Base-by-base conservation (phyloP, 2,113 vertebrate genomes). In the Pandion haliaetus region DNA sequence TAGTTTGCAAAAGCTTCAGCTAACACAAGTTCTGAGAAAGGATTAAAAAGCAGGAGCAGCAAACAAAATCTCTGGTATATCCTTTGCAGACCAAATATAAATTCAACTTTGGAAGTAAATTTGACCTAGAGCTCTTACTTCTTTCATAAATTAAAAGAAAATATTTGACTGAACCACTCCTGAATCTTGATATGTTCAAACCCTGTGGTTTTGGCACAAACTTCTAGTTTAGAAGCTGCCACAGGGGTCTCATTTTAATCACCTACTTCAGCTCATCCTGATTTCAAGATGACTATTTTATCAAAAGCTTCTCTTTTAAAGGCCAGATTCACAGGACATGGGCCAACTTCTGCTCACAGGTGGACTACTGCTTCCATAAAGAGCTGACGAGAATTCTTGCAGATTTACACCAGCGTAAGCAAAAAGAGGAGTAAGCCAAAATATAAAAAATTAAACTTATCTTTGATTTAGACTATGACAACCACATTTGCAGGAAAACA, bases 121-220 rank as follows among this genome's bases (percentile, higher is more conserved):
- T 90, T 81, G 71, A 95, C 79, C 50, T 61, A 73, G 54, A 90
- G 50, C n/a, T 93, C 59, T 50, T 70, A 62, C 18, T 82, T 93
- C 54, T 69, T 66, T 70, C 38, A 85, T n/a, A 90, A 92, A 96
- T 95, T 57, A 82, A 92, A 96, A 88, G 50, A 94, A 94, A 97
- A 93, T 94, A 95, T 82, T 95, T 94, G 82, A 86, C n/a, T 65
- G 29, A 82, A 73, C 20, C 5, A 73, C 34, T 76, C 49, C 14
- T 45, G 23, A 94, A 93, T 78, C 77, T 86, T 84, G 44, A 14
- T 58, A 25, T 14, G 18, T 66, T 92, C n/a, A 80, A 86, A 88
- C 80, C 12, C 49, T 58, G 29, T 73, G 62, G 5, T 34, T 70
- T 65, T 38, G 38, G 54, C 32, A 90, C 8, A 62, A 70, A 66